phyloP scores from a whole-genome alignment of 2,797 vertebrate genomes.

The Micrastur ruficollis region DNA sequence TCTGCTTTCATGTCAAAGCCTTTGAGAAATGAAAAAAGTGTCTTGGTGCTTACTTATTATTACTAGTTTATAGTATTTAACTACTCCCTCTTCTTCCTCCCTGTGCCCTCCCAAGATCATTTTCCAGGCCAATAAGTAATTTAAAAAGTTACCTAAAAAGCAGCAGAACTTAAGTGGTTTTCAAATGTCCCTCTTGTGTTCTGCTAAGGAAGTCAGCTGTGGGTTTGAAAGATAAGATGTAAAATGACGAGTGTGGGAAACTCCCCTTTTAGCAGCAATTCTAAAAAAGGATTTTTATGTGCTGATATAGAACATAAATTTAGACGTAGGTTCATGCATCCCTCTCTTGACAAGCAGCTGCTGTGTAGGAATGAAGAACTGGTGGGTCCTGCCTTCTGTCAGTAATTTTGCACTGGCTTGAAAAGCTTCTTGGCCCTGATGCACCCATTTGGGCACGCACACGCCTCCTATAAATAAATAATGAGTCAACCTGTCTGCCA shows the following conservation, averaged over 20 bases:
- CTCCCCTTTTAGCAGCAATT: not conserved
- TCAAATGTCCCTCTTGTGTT: not conserved
- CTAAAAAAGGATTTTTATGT: not conserved
- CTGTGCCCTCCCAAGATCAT: not conserved
- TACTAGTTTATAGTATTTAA: not conserved
- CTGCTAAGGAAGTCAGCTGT: not conserved
- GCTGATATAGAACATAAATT: constrained; percentile 25
- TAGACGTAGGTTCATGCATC: not conserved
- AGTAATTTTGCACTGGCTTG: not conserved
- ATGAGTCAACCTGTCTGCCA: not conserved
- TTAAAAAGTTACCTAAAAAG: not conserved
- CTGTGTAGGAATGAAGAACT: constrained; percentile 23
- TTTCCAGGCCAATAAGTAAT: not conserved
- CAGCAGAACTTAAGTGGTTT: not conserved
- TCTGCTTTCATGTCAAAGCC: not conserved
- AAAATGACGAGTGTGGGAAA: not conserved
- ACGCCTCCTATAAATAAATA: constrained; percentile 2
- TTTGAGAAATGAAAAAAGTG: not conserved
- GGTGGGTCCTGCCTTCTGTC: constrained; percentile 13
- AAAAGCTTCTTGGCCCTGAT: not conserved
- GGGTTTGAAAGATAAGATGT: not conserved
- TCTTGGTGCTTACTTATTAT: not conserved
- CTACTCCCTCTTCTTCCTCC: not conserved
- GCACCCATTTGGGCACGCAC: not conserved
- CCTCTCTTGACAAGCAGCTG: constrained; percentile 33